Base-by-base conservation (phyloP, 1,140 invertebrate species). In the Atta texana region DNA sequence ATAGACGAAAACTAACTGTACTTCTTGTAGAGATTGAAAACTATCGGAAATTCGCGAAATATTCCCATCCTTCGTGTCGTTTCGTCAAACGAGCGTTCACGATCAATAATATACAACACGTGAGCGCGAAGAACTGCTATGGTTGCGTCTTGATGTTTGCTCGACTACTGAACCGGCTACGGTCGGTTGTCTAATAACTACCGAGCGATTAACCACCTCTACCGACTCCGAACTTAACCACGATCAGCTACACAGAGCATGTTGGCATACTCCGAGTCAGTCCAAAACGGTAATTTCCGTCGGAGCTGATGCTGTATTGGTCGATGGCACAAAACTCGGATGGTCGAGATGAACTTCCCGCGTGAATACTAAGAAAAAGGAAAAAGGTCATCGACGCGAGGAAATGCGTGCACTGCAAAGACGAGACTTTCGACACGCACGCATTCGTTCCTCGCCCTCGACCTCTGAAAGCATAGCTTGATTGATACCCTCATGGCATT, bases 11-110 rank as follows among this genome's bases (percentile, higher is more conserved):
- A 34, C 84, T 93, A 93, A 88, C 92, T 93, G 63, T 94, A 92
- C 53, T 94, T 93, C 63, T 92, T 91, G 77, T 94, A 94, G 1
- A 93, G 87, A 84, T 94, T 94, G 66, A 93, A 94, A n/a, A 94
- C 90, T 76, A 93, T 92, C 4, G 92, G 91, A 82, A 93, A 94
- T 75, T 93, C 91, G 10, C 92, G 92, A 89, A 93, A 94, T 92
- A 93, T 93, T 55, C 59, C 72, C 89, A 89, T 89, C 1, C 72
- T 89, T 87, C 7, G 72, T 39, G 53, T 18, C 49, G 14, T 28
- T 18, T 72, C 28, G 14, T 14, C 21, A 21, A 61, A 59, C 77
- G 3, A 74, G 24, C 39, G 4, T 12, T 14, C 4, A 6, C 80
- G 69, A 84, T 84, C 69, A 51, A 84, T 75, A 84, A 49, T 61